Evolutionary conservation across 2,113 vertebrate species (phyloP).

Genomic region (Noctilio leporinus): DNA sequence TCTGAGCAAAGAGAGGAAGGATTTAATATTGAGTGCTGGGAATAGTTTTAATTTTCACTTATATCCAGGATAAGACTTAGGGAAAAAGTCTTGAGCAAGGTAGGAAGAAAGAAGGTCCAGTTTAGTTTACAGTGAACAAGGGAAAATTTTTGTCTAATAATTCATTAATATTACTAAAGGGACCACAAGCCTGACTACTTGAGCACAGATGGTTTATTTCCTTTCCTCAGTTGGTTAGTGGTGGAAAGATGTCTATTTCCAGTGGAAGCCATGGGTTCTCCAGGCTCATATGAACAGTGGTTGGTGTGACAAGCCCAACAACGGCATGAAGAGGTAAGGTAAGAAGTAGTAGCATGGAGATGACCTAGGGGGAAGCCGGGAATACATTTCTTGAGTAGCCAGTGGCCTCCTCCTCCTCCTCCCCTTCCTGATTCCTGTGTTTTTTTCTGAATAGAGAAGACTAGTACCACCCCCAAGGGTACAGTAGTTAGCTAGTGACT

Average conservation of each 20-base stretch:
- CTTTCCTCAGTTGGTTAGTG: neutral
- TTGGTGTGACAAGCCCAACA: neutral
- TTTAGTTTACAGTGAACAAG: neutral
- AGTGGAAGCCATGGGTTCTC: neutral
- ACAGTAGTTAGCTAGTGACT: neutral
- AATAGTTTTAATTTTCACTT: constrained; percentile 41
- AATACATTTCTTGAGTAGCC: neutral
- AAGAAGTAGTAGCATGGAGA: neutral
- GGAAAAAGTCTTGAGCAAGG: neutral
- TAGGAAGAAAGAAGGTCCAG: neutral
- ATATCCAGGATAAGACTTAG: neutral
- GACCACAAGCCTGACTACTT: neutral
- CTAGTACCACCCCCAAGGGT: neutral
- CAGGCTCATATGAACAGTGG: neutral
- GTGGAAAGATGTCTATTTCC: neutral
- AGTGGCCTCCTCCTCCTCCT: fast-evolving
- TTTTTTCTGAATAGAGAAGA: neutral
- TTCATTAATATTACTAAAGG: neutral
- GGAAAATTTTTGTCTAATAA: neutral
- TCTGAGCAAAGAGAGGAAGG: neutral
- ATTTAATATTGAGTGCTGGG: neutral
- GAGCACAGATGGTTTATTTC: neutral
- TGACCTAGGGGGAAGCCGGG: neutral
- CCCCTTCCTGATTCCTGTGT: neutral
- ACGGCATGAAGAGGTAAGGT: neutral